Evolutionary conservation across 2,888 invertebrate species (phyloP), one percentile per base, ranked within the genome.

Genomic region (Callosobruchus maculatus): DNA sequence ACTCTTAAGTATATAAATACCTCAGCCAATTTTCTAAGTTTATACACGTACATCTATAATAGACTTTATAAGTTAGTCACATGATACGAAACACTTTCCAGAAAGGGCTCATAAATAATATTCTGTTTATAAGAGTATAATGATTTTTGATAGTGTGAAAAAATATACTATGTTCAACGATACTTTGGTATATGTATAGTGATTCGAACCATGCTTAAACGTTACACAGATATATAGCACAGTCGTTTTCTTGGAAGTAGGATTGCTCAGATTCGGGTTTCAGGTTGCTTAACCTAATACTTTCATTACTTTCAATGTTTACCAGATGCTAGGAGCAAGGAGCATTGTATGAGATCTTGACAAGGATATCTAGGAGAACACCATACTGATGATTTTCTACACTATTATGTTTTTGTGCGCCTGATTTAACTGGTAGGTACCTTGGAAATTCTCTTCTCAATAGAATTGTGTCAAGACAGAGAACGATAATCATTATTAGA

Each of bases 11-110:
- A 68, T 68, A 82, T 83, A 84, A 85, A 84, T 85, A 84, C 85
- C 86, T 85, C 85, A 86, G 85, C 85, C 86, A 85, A 82, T 82
- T 3, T 68, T 20, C 68, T 68, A 21, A 21, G 22, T 21, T 21
- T 68, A 21, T 68, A 73, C 67, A 30, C 68, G 68, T 68, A 68
- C 22, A 68, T 13, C 21, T 70, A 75, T 72, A 70, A 73, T 71
- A 66, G 67, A 71, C 69, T 72, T 74, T 77, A 74, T 68, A 68
- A n/a, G 22, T 68, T 68, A 21, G 68, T 18, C n/a, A 77, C 76
- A 66, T 75, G 73, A 74, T 76, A 77, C 76, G 76, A 73, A 76
- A 72, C 70, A 71, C 74, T 75, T 74, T 77, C 78, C 80, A 80
- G n/a, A n/a, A n/a, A n/a, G 81, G 81, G 80, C 80, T 81, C 81